Base-by-base conservation (phyloP, 2,888 invertebrate genomes). In the Colletes collaris region DNA sequence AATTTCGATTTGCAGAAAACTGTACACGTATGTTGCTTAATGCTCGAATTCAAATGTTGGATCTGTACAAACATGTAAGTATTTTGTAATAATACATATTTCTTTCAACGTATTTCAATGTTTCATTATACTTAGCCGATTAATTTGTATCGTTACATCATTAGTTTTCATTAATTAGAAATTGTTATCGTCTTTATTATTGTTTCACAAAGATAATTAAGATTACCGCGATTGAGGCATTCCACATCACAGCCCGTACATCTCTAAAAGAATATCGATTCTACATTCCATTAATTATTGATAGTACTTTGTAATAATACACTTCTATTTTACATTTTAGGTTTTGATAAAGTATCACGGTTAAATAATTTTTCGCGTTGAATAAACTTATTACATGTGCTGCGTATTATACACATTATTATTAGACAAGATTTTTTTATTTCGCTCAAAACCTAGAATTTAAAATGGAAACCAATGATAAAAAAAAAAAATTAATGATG, bases 11-110 rank as follows among this genome's bases (percentile, higher is more conserved):
- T 94, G 58, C 93, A 95, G 95, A 94, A 98, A 98, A 95, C 96
- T 98, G 92, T 98, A 98, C 95, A 97, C 97, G 87, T 98, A 98
- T 94, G 97, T 98, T 94, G 98, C 98, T 95, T 98, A 94, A 95
- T 93, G 91, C 85, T 86, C 81, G 82, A 87, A 82, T 85, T 87
- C 86, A 73, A 88, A 87, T 79, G 74, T 87, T 89, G 90, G 90
- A 91, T 90, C 90, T 92, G 92, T 93, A 92, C 91, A 87, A 80
- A 87, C 81, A 86, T 87, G 87, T 87, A 87, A 87, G 87, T 87
- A 87, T 82, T 67, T 85, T 86, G 83, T 86, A 86, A 83, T 82
- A 86, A 81, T 80, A 78, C 77, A 59, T 68, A 74, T 69, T 65
- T 50, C 58, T 77, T 58, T 76, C 76, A 76, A 70, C 75, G 67